Percentiles rank a stretch among this genome's conserved stretches.
Evolutionary conservation across 2,888 invertebrate species (phyloP).

Genomic region (Ophion obscuratus): DNA sequence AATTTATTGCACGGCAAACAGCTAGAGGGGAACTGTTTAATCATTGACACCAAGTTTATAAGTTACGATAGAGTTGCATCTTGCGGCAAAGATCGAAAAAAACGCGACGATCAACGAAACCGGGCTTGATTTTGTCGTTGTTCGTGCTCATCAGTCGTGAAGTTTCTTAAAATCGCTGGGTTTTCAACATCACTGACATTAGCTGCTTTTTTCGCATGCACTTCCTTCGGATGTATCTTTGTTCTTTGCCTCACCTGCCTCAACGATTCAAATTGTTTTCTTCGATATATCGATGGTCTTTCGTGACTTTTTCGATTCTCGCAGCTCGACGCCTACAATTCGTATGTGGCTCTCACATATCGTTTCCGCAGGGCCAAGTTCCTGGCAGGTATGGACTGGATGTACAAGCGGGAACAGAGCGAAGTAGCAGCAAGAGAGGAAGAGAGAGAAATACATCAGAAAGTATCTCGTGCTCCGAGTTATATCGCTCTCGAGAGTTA

Average conservation of each 20-base stretch:
- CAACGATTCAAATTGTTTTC: too few relatives aligned
- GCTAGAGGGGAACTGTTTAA: slow-evolving; percentile 42
- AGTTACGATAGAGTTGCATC: slow-evolving; percentile 23
- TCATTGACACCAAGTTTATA: slow-evolving; percentile 53
- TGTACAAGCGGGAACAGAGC: slow-evolving; percentile 7
- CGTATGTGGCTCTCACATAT: too few relatives aligned
- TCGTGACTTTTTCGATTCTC: not conserved
- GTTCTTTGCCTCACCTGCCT: too few relatives aligned
- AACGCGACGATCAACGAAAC: slow-evolving; percentile 28
- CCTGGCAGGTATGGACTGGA: not conserved
- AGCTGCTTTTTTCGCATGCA: too few relatives aligned
- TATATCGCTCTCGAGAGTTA: slow-evolving; percentile 51
- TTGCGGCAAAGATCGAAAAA: slow-evolving; percentile 34
- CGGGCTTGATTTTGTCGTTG: not conserved
- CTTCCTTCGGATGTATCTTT: too few relatives aligned
- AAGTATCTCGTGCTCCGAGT: slow-evolving; percentile 43
- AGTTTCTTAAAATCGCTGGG: not conserved
- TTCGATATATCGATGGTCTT: too few relatives aligned
- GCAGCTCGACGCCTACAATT: not conserved
- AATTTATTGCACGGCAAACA: not conserved
- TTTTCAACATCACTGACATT: not conserved
- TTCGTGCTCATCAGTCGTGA: slow-evolving; percentile 1
- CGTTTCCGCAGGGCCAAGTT: too few relatives aligned
- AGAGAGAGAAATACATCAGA: slow-evolving; percentile 33
- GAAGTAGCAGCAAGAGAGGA: slow-evolving; percentile 28